A percentile compares a stretch with the other conserved stretches of the same genome.
Conservation (phyloP, 2,888 invertebrate species). For the Drosophila recens region DNA sequence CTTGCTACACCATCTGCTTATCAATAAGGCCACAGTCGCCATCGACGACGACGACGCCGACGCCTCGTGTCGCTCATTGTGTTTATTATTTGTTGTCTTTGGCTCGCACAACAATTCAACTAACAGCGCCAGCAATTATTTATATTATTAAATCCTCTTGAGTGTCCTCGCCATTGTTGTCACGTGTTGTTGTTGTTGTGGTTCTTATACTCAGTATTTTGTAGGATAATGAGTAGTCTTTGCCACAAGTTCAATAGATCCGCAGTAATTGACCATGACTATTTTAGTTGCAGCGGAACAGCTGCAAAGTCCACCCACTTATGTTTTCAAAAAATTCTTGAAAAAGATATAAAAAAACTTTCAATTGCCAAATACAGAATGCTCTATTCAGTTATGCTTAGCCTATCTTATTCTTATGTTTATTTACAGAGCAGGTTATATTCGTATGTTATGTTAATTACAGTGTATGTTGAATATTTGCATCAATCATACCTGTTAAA, state of each 20-base stretch:
- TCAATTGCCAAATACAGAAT: too few species aligned
- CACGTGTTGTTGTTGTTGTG: slow-evolving; percentile 17
- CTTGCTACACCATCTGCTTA: slow-evolving; percentile 23
- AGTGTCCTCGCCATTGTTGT: slow-evolving; percentile 65
- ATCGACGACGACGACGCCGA: slow-evolving; percentile 9
- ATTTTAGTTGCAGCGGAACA: neutral
- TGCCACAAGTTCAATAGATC: neutral
- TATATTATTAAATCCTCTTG: slow-evolving; percentile 82
- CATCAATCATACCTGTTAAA: too few species aligned
- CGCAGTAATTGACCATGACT: neutral
- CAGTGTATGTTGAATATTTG: too few species aligned
- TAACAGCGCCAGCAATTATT: slow-evolving; percentile 80
- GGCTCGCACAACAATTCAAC: slow-evolving; percentile 72
- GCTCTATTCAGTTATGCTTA: too few species aligned
- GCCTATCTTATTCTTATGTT: too few species aligned
- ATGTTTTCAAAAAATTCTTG: too few species aligned
- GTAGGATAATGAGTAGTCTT: neutral
- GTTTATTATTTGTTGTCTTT: slow-evolving; percentile 79
- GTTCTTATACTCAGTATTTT: slow-evolving; percentile 8
- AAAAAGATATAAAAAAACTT: too few species aligned
- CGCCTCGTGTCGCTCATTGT: slow-evolving; percentile 66
- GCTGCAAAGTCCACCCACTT: neutral
- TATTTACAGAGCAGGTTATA: too few species aligned
- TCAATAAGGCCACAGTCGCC: slow-evolving; percentile 18
- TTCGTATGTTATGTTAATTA: too few species aligned